Conservation (phyloP, 1,140 invertebrate species). For the Bombus polaris region DNA sequence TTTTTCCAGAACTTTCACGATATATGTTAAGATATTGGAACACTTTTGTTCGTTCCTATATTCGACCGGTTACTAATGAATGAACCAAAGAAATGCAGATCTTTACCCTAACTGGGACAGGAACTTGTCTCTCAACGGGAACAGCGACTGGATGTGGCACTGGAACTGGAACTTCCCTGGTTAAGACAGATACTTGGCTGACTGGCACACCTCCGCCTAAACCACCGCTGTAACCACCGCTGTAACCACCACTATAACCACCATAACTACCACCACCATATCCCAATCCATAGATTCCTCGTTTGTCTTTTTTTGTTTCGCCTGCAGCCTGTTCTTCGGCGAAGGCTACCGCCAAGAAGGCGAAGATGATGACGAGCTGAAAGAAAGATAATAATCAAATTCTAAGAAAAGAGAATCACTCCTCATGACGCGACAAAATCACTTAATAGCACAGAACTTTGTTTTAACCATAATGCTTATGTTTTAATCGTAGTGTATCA, state of each 20-base stretch:
- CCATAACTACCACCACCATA: conserved; percentile 50
- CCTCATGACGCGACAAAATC: too few species aligned
- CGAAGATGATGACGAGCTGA: conserved; percentile 70
- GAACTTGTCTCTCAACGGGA: conserved; percentile 76
- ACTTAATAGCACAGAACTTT: neutral
- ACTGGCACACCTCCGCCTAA: neutral
- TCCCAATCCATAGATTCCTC: conserved; percentile 74
- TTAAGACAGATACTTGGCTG: conserved; percentile 67
- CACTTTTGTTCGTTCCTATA: neutral
- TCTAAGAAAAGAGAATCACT: neutral
- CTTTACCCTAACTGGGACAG: conserved; percentile 76
- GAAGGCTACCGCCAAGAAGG: conserved; percentile 72
- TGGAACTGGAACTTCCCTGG: conserved; percentile 77
- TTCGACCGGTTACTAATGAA: too few species aligned
- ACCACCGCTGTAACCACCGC: neutral
- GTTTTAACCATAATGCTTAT: neutral
- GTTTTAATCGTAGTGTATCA: too few species aligned
- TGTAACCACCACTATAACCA: conserved; percentile 20
- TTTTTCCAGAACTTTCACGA: neutral
- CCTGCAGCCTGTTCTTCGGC: conserved; percentile 61
- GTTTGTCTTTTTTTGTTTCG: conserved; percentile 72
- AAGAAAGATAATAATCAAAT: conserved; percentile 10
- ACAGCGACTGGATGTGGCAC: conserved; percentile 76
- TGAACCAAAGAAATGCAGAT: neutral
- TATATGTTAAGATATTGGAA: too few species aligned